Base-by-base conservation (phyloP, 2,113 vertebrate genomes). In the Aplodontia rufa region DNA sequence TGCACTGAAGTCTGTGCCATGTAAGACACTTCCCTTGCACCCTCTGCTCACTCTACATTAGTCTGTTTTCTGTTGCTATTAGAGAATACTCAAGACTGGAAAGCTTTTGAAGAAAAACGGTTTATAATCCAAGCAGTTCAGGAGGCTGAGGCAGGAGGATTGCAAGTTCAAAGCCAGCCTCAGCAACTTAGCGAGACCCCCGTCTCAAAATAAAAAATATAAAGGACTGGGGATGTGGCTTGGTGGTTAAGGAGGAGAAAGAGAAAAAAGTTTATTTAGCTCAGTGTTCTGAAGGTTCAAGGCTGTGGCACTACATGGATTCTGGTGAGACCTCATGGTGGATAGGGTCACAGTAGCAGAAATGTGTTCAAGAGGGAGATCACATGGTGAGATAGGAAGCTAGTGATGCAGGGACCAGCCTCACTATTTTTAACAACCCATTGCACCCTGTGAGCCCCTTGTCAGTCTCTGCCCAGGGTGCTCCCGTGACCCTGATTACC, bases 1-100 rank as follows among this genome's bases (percentile, higher is more conserved):
- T 30, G 37, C 8, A 5, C 24, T 55, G 8, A 37, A 19, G 4
- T 60, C 53, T 55, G 0, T 9, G 13, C 20, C 13, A 0, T 24
- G 40, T 58, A 26, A 90, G 64, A 30, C 35, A 30, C 5, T 91
- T 84, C 35, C 40, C 72, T 32, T n/a, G 12, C 1, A 8, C 78
- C 30, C n/a, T 88, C 51, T 49, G 16, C 60, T 85, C 37, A 12
- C 13, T 47, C 26, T 62, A 2, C 51, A 5, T 45, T 64, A 42
- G 28, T 76, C 37, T 53, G 32, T 71, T 51, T 87, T 93, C 42
- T 72, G 42, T 49, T 80, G 35, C 26, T 79, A 11, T 37, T n/a
- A 69, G 5, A 69, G 87, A 93, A 71, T 71, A 30, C 40, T n/a
- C 22, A 12, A 35, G 13, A 8, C 40, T 51, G 42, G 22, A 10